Evolutionary conservation across 2,113 vertebrate species (phyloP), one percentile per base, ranked within the genome.

Genomic region (Furnarius figulus): DNA sequence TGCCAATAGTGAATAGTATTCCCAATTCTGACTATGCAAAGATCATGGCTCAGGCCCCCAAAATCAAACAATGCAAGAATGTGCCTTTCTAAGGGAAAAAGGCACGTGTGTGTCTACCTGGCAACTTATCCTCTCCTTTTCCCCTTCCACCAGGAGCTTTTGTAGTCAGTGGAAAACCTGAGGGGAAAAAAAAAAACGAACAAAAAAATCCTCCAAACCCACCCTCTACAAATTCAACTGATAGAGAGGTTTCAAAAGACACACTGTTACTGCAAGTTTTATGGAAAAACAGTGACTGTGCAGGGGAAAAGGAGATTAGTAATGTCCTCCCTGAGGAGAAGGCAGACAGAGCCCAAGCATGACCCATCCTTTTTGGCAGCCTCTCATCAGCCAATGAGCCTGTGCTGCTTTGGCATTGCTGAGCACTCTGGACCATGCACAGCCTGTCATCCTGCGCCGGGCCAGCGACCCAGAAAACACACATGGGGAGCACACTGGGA

Each of bases 1-100:
- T 97, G 96, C 96, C 96, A 96, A 92, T 37, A 94, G 65, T 37
- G 68, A 91, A 93, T 46, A 93, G 76, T 89, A 89, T 89, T 97
- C 85, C 95, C 90, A 82, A 12, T n/a, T 56, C 76, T 74, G 67
- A 70, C 75, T 86, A 23, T 91, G 83, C 14, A 27, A 62, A 85
- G 72, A 92, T 89, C 79, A 90, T 77, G 90, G 92, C 75, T 88
- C 93, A 75, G 88, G 90, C 55, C 75, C 85, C 85, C 93, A 96
- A 78, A 94, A 86, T 68, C 85, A 68, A 77, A 39, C 61, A 31
- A 17, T n/a, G 35, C 42, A 72, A 56, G 80, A 93, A 87, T 68
- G 27, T 91, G 91, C 30, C 56, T 84, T 85, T 74, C 53, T 74
- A 37, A 88, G 93, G 59, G 65, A 74, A 89, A 85, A 79, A 59